Conservation (phyloP, 2,888 invertebrate genomes). For the Dorcus parallelipipedus region DNA sequence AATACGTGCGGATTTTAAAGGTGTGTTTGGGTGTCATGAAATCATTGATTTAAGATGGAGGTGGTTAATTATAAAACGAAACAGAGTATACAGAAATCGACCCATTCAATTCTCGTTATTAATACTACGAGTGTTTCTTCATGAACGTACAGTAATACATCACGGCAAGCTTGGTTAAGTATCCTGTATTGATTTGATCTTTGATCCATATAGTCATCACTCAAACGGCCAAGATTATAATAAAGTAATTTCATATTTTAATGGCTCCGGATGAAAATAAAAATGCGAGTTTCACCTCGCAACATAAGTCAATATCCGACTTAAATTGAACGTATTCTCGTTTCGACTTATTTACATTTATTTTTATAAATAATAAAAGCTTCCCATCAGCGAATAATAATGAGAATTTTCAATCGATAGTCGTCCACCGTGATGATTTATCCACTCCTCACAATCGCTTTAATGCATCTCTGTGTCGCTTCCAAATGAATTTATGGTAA, state of each 20-base stretch:
- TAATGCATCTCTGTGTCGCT: slow-evolving; percentile 31
- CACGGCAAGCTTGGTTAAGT: neutral
- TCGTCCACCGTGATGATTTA: slow-evolving; percentile 28
- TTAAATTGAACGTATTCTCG: slow-evolving; percentile 22
- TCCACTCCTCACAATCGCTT: slow-evolving; percentile 31
- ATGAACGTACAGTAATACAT: slow-evolving; percentile 4
- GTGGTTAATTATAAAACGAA: slow-evolving; percentile 2
- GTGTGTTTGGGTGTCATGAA: neutral
- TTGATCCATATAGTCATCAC: slow-evolving; percentile 9
- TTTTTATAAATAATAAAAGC: slow-evolving; percentile 26
- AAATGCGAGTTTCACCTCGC: slow-evolving; percentile 3
- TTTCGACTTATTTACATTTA: slow-evolving; percentile 15
- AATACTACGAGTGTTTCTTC: neutral
- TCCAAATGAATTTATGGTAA: slow-evolving; percentile 32
- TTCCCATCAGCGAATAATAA: slow-evolving; percentile 26
- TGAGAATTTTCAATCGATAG: slow-evolving; percentile 30
- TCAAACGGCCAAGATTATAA: slow-evolving; percentile 11
- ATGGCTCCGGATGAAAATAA: slow-evolving; percentile 20
- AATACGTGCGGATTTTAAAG: neutral
- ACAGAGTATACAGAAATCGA: neutral
- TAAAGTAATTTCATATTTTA: slow-evolving; percentile 26
- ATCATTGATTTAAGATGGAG: neutral
- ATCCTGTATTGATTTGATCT: slow-evolving; percentile 9
- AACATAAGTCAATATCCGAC: slow-evolving; percentile 26
- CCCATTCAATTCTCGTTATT: neutral